Percentiles rank a stretch among this genome's conserved stretches.
Evolutionary conservation across 1,140 invertebrate species (phyloP).

Genomic region (Sarcophaga peregrina): DNA sequence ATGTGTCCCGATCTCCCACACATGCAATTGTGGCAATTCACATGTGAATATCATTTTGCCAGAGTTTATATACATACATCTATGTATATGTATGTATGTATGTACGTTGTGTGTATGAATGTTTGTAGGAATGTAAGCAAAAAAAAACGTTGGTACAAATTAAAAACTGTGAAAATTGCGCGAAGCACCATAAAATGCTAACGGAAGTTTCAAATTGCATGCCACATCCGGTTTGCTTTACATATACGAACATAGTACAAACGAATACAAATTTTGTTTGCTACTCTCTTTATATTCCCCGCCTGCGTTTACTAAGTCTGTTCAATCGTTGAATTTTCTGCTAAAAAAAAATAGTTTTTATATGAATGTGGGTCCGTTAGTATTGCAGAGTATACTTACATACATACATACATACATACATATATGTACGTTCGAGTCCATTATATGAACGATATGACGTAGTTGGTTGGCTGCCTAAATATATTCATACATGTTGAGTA

Average conservation of each 20-base stretch:
- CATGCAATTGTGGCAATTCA: conserved; percentile 7
- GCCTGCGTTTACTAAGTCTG: neutral
- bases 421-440: neutral
- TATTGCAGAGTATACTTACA: too few species aligned
- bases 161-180: conserved; percentile 34
- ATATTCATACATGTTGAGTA: neutral
- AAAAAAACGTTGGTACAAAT: neutral
- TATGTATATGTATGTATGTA: neutral
- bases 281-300: neutral
- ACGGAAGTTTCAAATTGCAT: conserved; percentile 43
- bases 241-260: neutral
- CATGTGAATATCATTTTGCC: conserved; percentile 11
- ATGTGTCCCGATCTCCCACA: conserved; percentile 14
- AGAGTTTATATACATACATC: neutral
- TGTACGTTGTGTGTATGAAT: conserved; percentile 29
- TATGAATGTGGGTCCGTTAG: too few species aligned
- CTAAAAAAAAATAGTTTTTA: neutral
- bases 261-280: neutral
- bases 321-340: neutral
- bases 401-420: neutral
- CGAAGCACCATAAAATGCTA: conserved; percentile 35
- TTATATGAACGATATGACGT: neutral
- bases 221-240: conserved; percentile 33
- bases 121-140: neutral
- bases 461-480: neutral